Evolutionary conservation across 2,113 vertebrate species (phyloP), one percentile per base, ranked within the genome.

Genomic region (Spea bombifrons): DNA sequence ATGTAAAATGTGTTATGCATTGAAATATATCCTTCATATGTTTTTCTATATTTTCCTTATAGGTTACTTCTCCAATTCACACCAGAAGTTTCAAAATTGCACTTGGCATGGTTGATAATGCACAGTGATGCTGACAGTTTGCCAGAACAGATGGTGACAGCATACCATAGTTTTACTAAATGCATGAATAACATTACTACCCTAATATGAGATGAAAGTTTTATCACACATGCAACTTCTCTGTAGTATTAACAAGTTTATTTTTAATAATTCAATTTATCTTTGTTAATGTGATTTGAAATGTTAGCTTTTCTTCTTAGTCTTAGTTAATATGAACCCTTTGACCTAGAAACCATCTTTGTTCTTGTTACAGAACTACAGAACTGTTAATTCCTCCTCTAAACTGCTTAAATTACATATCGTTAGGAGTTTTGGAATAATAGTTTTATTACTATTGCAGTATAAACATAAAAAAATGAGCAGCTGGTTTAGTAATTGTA

Each of bases 161-260:
- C 82, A 89, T 87, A 89, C 85, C 83, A 88, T 88, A 89, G 88
- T 85, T 88, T 59, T 88, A 86, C 84, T 85, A 86, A 88, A 87
- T 84, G 85, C 81, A 84, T 87, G 83, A 88, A 89, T 75, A 75
- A 70, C 84, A 84, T 88, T 87, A 89, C 81, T 87, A 86, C 87
- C 83, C 87, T 87, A 88, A 90, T 83, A 77, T 0, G 55, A 85
- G 86, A 82, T 84, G 88, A 90, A 88, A 88, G 72, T 82, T 87
- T 90, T 84, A 83, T 75, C 84, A 86, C 76, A 71, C 86, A 87
- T 75, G 78, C 84, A 84, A 81, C 84, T 82, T 83, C 65, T 84
- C 85, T 83, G 0, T 78, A 70, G 78, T 75, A 84, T 84, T 69
- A 85, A 69, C n/a, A 15, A 1, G 70, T 73, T 83, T 61, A 78